A percentile compares a stretch with the other conserved stretches of the same genome.
phyloP scores from a whole-genome alignment of 1,140 invertebrate species.

The Zaprionus gabonicus region DNA sequence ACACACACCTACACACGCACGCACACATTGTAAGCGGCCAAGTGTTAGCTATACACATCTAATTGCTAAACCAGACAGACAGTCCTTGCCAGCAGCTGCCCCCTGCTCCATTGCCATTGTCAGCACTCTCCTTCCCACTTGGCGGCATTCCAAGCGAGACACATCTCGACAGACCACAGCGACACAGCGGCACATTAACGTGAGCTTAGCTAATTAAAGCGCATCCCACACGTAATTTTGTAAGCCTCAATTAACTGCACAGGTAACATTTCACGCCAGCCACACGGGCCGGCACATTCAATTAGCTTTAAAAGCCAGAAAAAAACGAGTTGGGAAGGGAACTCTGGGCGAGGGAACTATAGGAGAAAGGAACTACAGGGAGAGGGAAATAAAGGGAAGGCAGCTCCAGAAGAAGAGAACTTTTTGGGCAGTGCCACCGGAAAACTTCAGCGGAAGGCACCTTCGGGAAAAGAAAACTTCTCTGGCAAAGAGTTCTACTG shows the following conservation, averaged over 20 bases:
- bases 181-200: constrained; percentile 25
- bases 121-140: neutral
- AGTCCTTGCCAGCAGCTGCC: neutral
- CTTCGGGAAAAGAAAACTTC: too few relatives aligned
- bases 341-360: too few relatives aligned
- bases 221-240: constrained; percentile 5
- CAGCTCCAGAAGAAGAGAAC: too few relatives aligned
- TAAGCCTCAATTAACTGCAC: constrained; percentile 10
- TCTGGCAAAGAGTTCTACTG: too few relatives aligned
- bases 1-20: neutral
- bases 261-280: constrained; percentile 2
- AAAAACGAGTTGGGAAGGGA: neutral
- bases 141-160: constrained; percentile 12
- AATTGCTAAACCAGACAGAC: constrained; percentile 39
- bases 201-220: constrained; percentile 38
- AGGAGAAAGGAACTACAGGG: too few relatives aligned
- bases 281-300: neutral
- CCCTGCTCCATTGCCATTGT: neutral
- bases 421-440: too few relatives aligned
- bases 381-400: too few relatives aligned
- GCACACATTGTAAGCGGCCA: constrained; percentile 40
- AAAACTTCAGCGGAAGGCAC: too few relatives aligned
- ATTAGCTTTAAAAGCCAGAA: neutral
- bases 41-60: constrained; percentile 56
- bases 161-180: constrained; percentile 7